Base-by-base conservation (phyloP, 2,888 invertebrate species). In the Acleris laterana region DNA sequence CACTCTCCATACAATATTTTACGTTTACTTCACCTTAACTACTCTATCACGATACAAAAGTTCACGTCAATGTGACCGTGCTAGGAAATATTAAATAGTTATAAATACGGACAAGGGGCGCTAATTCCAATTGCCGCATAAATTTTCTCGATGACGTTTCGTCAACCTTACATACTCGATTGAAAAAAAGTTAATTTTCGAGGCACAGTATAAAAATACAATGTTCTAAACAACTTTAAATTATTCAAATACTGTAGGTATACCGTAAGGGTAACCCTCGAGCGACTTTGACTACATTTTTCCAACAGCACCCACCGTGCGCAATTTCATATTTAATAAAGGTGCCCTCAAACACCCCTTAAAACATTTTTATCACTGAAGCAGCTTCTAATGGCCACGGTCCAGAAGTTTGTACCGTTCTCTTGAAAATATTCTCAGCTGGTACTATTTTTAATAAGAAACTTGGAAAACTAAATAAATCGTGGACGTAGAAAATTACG, bases 341-440 rank as follows among this genome's bases (percentile, higher is more conserved):
- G 56, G 62, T 44, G 25, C 50, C 55, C 50, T 61, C 56, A 56
- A 51, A 51, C 56, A 57, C 57, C n/a, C 63, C 32, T 46, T 57
- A 19, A 65, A 56, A 52, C 57, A 57, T 57, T 66, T 65, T 61
- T 60, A 65, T 65, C 57, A 57, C 62, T 57, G 46, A 61, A 20
- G 53, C 25, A 32, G 51, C 56, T 61, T 66, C 48, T 57, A 46
- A 62, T 52, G 61, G 46, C 44, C 42, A 49, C 58, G 52, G 61
- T 42, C 56, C 42, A 46, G 48, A 51, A 61, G 38, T 56, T 62
- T 46, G 22, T 51, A 53, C 56, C 38, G 19, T 66, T 51, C 56
- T 22, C 59, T 22, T 38, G 62, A 65, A 65, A 56, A 65, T 66
- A 48, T 61, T 55, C 49, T 48, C 16, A 16, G 51, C 38, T 38